Evolutionary conservation across 2,888 invertebrate species (phyloP).

Genomic region (Caenorhabditis plicata): DNA sequence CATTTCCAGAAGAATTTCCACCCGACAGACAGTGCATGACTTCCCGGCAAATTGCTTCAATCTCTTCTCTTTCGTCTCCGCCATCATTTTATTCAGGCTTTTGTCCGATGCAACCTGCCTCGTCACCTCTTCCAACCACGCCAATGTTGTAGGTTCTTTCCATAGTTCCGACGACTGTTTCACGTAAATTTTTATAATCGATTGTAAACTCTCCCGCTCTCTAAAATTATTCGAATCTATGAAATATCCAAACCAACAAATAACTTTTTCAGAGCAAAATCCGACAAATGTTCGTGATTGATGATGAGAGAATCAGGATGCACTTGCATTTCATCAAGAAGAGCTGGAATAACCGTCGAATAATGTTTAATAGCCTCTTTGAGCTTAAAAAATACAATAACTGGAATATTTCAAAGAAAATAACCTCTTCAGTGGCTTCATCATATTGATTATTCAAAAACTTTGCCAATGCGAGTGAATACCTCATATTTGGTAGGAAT

Average conservation of each 20-base stretch:
- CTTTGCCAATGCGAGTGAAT: slow-evolving; percentile 78
- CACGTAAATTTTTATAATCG: slow-evolving; percentile 77
- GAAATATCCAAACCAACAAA: slow-evolving; percentile 1
- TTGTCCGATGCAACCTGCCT: slow-evolving; percentile 16
- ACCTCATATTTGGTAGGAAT: slow-evolving; percentile 85
- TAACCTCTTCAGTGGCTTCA: slow-evolving; percentile 53
- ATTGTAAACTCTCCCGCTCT: slow-evolving; percentile 71
- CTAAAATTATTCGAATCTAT: slow-evolving; percentile 28
- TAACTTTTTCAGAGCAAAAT: slow-evolving; percentile 21
- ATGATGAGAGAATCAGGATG: slow-evolving; percentile 46
- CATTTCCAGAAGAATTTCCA: not conserved
- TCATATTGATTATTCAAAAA: slow-evolving; percentile 63
- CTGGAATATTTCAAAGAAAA: slow-evolving; percentile 1
- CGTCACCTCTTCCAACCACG: slow-evolving; percentile 76
- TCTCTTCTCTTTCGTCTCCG: slow-evolving; percentile 11
- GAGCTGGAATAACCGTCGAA: slow-evolving; percentile 76
- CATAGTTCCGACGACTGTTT: slow-evolving; percentile 76
- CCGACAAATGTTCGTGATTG: slow-evolving; percentile 35
- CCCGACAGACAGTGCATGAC: not conserved
- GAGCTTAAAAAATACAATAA: slow-evolving; percentile 9
- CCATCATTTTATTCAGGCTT: not conserved
- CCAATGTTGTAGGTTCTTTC: slow-evolving; percentile 75
- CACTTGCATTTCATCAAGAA: slow-evolving; percentile 70
- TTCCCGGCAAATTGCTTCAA: not conserved
- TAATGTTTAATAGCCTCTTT: slow-evolving; percentile 74